Evolutionary conservation across 2,888 invertebrate species (phyloP).

Genomic region (Polyommatus iphigenia): DNA sequence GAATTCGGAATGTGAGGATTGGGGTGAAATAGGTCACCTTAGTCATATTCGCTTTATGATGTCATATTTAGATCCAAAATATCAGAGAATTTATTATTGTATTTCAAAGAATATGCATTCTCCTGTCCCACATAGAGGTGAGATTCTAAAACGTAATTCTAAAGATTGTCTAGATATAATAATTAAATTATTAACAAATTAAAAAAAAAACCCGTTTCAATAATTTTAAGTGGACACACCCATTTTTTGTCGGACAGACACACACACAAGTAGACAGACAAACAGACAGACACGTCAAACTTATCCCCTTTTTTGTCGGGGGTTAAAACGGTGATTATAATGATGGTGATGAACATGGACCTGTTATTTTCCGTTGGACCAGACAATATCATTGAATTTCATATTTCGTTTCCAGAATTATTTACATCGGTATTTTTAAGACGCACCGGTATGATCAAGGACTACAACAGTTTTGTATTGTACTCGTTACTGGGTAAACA

Average conservation of each 20-base stretch:
- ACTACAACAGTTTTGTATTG: background rate
- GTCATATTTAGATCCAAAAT: background rate
- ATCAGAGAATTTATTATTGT: background rate
- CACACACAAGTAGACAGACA: no score
- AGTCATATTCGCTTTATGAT: background rate
- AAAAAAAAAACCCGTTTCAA: no score
- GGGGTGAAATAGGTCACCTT: conserved; percentile 3
- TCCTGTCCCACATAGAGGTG: background rate
- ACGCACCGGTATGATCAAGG: background rate
- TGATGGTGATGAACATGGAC: no score
- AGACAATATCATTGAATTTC: background rate
- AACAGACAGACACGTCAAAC: no score
- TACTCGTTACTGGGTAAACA: background rate
- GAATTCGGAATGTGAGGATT: background rate
- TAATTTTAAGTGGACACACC: no score
- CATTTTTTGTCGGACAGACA: no score
- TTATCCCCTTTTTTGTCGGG: no score
- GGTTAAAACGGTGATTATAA: no score
- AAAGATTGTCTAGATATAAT: no score
- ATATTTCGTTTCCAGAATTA: background rate
- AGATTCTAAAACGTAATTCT: background rate
- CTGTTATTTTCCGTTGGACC: background rate
- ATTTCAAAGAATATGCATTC: background rate
- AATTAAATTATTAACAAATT: no score
- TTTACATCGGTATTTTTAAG: background rate